phyloP scores from a whole-genome alignment of 2,888 invertebrate genomes.

The Steinernema hermaphroditum region DNA sequence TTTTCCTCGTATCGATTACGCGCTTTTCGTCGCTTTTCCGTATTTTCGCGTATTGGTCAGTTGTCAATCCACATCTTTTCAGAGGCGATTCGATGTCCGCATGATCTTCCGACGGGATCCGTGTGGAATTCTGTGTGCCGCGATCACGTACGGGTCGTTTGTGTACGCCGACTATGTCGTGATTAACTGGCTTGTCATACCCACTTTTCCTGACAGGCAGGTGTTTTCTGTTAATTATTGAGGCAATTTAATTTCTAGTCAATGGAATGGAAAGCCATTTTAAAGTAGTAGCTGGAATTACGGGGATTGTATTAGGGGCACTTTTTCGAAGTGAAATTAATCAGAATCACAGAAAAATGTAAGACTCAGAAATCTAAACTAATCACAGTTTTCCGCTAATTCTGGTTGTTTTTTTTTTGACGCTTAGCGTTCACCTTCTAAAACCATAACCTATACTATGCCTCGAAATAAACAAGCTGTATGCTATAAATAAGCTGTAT shows the following conservation, averaged over 20 bases:
- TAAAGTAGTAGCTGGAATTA: background rate
- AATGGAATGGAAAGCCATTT: background rate
- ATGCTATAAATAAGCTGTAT: too few species aligned
- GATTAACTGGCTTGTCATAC: constrained; percentile 80
- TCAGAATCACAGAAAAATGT: too few species aligned
- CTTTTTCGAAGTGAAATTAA: too few species aligned
- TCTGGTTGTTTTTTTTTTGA: too few species aligned
- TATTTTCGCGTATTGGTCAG: background rate
- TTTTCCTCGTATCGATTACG: background rate
- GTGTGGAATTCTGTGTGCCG: constrained; percentile 81
- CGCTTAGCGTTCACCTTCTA: too few species aligned
- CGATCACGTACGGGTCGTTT: constrained; percentile 79
- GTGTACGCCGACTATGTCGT: constrained; percentile 86
- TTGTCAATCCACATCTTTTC: background rate
- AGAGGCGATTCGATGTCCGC: constrained; percentile 22
- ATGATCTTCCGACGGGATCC: constrained; percentile 79
- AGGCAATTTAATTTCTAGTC: background rate
- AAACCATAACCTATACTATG: too few species aligned
- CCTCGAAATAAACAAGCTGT: too few species aligned
- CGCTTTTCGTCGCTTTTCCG: background rate
- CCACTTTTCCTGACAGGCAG: constrained; percentile 81
- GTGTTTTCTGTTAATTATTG: constrained; percentile 31
- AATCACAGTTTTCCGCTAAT: too few species aligned
- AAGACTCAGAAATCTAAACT: too few species aligned
- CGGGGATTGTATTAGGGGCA: too few species aligned